Evolutionary conservation across 2,113 vertebrate species (phyloP), one percentile per base, ranked within the genome.

Genomic region (Oxyruncus cristatus): DNA sequence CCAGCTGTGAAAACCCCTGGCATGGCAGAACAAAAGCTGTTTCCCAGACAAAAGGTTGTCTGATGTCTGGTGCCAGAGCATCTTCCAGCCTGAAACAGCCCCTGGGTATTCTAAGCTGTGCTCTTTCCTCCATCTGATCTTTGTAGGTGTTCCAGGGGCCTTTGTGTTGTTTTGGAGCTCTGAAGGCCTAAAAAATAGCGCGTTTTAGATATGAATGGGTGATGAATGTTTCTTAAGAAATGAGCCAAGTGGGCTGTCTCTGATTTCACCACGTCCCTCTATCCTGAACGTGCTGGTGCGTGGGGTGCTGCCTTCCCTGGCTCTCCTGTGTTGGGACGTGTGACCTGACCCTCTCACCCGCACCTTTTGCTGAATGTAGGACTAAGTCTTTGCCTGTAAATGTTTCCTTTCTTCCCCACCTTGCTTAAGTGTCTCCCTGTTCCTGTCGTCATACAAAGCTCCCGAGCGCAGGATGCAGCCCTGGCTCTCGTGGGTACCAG

Each of bases 281-380:
- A 46, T 20, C 56, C 55, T 49, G 21, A 46, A 15, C 21, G 7
- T 1, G 0, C 11, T 9, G 37, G 32, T 26, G 19, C 0, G 0
- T 5, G 12, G 6, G 26, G 23, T 41, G 42, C 46, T 91, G 76
- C 52, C 33, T 61, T 62, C 24, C 18, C 46, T 6, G 7, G 3
- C 59, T 61, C 22, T 66, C 39, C 21, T 50, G 7, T 12, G 26
- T 30, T 1, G 5, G 42, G 20, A 12, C 1, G 2, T 20, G 62
- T 63, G 27, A 33, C 49, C 30, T 21, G 22, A 8, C 6, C 8
- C 52, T 91, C 66, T 26, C 46, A 41, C 17, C 32, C 46, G 42
- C 14, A 4, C 12, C 21, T 55, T 74, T 49, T 85, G 35, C 47
- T 74, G 35, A 44, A 75, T 0, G 0, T 46, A 67, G 66, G 33